These are phyloP conservation scores for Aricia agestis DNA, from an alignment of 1,140 invertebrate species.

Conservation along the genomic window DNA sequence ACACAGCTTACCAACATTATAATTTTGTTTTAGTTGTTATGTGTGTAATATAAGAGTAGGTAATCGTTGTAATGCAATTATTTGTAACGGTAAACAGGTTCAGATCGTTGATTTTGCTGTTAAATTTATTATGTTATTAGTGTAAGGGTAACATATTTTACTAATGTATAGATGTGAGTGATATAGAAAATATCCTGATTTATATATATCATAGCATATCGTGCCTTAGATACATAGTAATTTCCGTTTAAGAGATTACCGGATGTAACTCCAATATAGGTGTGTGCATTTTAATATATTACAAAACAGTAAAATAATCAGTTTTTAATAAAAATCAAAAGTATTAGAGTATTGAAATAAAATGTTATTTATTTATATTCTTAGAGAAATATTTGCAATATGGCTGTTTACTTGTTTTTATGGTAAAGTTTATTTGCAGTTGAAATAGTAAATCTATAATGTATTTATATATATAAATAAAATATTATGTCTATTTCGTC, in stretches of 20 bases:
- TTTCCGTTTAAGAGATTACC: conserved; percentile 43
- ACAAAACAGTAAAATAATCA: too few relatives aligned
- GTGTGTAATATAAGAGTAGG: conserved; percentile 66
- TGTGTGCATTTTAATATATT: conserved; percentile 51
- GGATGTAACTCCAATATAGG: conserved; percentile 50
- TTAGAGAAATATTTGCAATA: conserved; percentile 58
- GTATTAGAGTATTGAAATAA: conserved; percentile 42
- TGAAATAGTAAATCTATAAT: conserved; percentile 37
- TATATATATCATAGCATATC: conserved; percentile 59
- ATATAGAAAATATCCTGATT: conserved; percentile 51
- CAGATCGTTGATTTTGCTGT: conserved; percentile 68
- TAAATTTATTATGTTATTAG: conserved; percentile 63
- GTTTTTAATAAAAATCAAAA: conserved; percentile 37
- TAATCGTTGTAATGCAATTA: conserved; percentile 59
- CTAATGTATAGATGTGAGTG: conserved; percentile 42
- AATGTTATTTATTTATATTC: conserved; percentile 55
- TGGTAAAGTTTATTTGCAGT: conserved; percentile 69
- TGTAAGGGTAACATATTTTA: conserved; percentile 58
- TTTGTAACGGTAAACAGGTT: conserved; percentile 49
- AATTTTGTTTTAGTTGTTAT: conserved; percentile 72
- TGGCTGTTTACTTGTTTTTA: conserved; percentile 71
- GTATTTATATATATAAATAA: neutral
- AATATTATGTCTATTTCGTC: conserved; percentile 28
- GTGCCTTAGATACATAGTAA: conserved; percentile 70
- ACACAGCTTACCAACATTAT: conserved; percentile 74